A percentile compares a stretch with the other conserved stretches of the same genome.
phyloP scores from a whole-genome alignment of 2,797 vertebrate species.

The Adelosebastes latens region DNA sequence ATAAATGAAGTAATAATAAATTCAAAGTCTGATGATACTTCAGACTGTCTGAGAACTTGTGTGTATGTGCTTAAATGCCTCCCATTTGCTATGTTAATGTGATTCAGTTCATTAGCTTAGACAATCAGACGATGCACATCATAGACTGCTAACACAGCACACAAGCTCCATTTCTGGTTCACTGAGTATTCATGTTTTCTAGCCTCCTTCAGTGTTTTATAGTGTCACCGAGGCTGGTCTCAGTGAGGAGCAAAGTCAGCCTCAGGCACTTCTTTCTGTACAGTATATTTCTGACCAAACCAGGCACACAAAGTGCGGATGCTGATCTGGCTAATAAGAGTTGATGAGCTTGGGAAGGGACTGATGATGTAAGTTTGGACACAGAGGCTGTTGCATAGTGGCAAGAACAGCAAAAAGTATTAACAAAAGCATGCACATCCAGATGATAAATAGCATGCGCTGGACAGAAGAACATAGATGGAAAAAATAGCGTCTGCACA shows the following conservation, averaged over 20 bases:
- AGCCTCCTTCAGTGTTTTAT: constrained; percentile 9
- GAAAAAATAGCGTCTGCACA: background rate
- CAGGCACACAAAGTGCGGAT: constrained; percentile 5
- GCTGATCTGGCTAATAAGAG: constrained; percentile 7
- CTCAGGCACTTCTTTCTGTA: constrained; percentile 24
- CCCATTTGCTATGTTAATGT: constrained; percentile 39
- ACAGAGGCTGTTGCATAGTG: background rate
- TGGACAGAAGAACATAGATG: background rate
- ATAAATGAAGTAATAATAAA: background rate
- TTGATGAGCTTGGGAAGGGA: constrained; percentile 20
- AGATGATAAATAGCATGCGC: background rate
- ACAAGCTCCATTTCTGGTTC: constrained; percentile 31
- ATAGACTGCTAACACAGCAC: constrained; percentile 13
- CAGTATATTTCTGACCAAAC: constrained; percentile 34
- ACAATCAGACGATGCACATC: constrained; percentile 32
- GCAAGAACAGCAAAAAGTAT: background rate
- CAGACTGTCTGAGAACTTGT: background rate
- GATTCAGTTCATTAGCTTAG: constrained; percentile 26
- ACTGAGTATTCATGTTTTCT: constrained; percentile 23
- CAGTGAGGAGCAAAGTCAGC: constrained; percentile 31
- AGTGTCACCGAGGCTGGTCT: constrained; percentile 38
- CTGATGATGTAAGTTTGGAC: constrained; percentile 1
- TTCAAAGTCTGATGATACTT: background rate
- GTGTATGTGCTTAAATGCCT: background rate
- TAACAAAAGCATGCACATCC: background rate